Evolutionary conservation across 92 coral and sea anemone genomes (phyloP), one percentile per base, ranked within the genome.

Genomic region (Epizoanthus fatuus): DNA sequence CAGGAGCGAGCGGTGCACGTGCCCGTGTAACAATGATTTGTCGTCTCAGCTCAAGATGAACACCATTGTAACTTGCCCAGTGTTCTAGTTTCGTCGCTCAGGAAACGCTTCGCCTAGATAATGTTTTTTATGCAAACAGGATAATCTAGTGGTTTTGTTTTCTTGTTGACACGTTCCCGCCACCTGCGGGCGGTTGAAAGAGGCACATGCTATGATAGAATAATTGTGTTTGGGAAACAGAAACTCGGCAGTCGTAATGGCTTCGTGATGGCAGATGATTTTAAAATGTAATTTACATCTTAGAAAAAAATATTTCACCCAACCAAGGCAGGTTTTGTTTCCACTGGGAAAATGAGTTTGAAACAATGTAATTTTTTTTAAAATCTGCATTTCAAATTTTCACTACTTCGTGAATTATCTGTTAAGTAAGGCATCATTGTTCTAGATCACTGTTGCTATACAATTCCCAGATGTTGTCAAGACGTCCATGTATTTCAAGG

Each of bases 101-200:
- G 81, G 81, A 68, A 85, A 75, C 81, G 62, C 29, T 63, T 52
- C 64, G 67, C 20, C 9, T 76, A 29, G 69, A 64, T 39, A 25
- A 74, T 56, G 71, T 40, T 75, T 85, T 20, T 62, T 51, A 39
- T 85, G 69, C 64, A 45, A 85, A 73, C 56, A 49, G 69, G 32
- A 84, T 51, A 53, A 73, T 62, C 80, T 74, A 22, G 82, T 87
- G 88, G 92, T 86, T 92, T 92, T 69, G 86, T 71, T 32, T 80
- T 74, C 69, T 74, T 89, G 89, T 87, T 87, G 94, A 92, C 98
- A 94, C 98, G 94, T 94, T 94, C 85, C 16, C 79, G 72, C 94
- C 98, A 94, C 98, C 98, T 94, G 98, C 95, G 86, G 78, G 15
- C 5, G 14, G 89, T 81, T 82, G 85, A 86, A 92, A 86, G 89